These are phyloP conservation scores for Poeciliopsis gracilis DNA, from an alignment of 2,797 vertebrate species.

Conservation along the genomic window DNA sequence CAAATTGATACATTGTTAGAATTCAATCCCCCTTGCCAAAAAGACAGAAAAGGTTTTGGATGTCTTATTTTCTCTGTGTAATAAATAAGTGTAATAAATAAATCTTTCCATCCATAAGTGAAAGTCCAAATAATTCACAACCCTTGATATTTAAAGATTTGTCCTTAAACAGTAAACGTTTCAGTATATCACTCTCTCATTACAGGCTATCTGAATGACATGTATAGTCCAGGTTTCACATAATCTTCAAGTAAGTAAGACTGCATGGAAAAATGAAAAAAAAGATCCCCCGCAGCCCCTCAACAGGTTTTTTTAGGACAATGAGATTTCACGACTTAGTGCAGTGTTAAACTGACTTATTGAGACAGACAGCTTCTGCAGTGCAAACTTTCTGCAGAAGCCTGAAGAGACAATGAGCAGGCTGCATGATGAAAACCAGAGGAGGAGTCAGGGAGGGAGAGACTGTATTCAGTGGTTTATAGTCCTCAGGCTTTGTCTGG, in stretches of 20 bases:
- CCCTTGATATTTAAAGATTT: constrained; percentile 40
- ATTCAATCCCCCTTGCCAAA: not conserved
- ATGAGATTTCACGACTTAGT: constrained; percentile 44
- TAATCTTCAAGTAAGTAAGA: constrained; percentile 22
- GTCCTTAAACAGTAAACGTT: constrained; percentile 30
- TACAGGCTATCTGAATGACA: constrained; percentile 23
- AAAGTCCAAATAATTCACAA: constrained; percentile 30
- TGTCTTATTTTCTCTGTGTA: not conserved
- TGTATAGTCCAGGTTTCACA: constrained; percentile 19
- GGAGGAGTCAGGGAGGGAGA: constrained; percentile 63
- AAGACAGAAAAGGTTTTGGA: constrained; percentile 11
- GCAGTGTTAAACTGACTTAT: constrained; percentile 61
- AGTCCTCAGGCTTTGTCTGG: constrained; percentile 69
- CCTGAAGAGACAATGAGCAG: constrained; percentile 63
- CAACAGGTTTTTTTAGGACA: constrained; percentile 32
- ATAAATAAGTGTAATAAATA: constrained; percentile 33
- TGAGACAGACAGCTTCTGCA: constrained; percentile 63
- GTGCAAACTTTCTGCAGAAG: constrained; percentile 62
- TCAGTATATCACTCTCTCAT: constrained; percentile 6
- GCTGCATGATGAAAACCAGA: constrained; percentile 65
- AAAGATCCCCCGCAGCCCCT: not conserved
- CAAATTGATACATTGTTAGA: constrained; percentile 16
- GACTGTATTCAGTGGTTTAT: constrained; percentile 59
- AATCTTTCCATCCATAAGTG: constrained; percentile 20
- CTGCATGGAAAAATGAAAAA: constrained; percentile 2